Percentiles rank a stretch among this genome's conserved stretches.
phyloP scores from a whole-genome alignment of 2,888 invertebrate genomes.

The Acrocyrtus sp. region DNA sequence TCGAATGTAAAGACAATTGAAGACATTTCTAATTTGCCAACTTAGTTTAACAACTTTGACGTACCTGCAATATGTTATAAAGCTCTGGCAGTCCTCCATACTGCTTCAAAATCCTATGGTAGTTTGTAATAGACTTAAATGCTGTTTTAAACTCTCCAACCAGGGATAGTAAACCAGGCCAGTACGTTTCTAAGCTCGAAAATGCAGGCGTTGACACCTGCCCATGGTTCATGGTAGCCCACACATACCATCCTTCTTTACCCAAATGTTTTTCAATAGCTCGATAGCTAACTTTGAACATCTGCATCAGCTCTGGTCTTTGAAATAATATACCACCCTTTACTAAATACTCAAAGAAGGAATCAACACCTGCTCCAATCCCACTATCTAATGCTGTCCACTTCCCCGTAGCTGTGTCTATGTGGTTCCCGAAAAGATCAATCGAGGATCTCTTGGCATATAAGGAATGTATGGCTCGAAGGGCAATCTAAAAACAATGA shows the following conservation, averaged over 20 bases:
- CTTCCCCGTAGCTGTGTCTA: slow-evolving; percentile 75
- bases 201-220: slow-evolving; percentile 76
- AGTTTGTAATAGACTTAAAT: slow-evolving; percentile 93
- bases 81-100: slow-evolving; percentile 99
- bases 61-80: slow-evolving; percentile 87
- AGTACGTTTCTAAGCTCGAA: slow-evolving; percentile 92
- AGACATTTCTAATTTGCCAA: neutral
- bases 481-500: slow-evolving; percentile 75
- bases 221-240: slow-evolving; percentile 98
- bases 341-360: slow-evolving; percentile 97
- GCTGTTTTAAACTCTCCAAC: slow-evolving; percentile 90
- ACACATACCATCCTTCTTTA: slow-evolving; percentile 98
- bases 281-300: slow-evolving; percentile 83
- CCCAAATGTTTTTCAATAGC: slow-evolving; percentile 87
- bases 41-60: neutral
- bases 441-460: slow-evolving; percentile 88
- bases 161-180: slow-evolving; percentile 93
- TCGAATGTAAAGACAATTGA: neutral
- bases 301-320: slow-evolving; percentile 88
- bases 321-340: slow-evolving; percentile 94
- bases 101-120: slow-evolving; percentile 96
- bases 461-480: slow-evolving; percentile 89
- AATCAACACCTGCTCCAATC: slow-evolving; percentile 78
- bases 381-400: slow-evolving; percentile 82
- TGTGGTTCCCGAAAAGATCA: slow-evolving; percentile 85